phyloP scores from a whole-genome alignment of 2,113 vertebrate species.

The Pleuronectes platessa region DNA sequence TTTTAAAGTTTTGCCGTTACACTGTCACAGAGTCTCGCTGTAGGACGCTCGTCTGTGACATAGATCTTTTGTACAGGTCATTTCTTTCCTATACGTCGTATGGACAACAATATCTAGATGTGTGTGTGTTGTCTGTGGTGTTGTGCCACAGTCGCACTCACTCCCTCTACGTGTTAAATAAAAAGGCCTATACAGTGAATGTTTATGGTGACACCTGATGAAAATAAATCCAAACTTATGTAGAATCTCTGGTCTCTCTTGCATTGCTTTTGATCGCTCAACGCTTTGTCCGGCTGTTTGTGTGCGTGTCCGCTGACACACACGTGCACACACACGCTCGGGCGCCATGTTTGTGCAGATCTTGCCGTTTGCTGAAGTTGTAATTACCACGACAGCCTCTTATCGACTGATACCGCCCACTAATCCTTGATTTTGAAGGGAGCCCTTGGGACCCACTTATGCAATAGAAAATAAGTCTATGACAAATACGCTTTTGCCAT shows the following conservation, averaged over 20 bases:
- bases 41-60: constrained; percentile 47
- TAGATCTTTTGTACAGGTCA: constrained; percentile 56
- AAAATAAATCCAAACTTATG: constrained; percentile 75
- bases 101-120: constrained; percentile 52
- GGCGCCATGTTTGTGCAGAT: neutral
- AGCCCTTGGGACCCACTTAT: constrained; percentile 62
- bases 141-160: constrained; percentile 50
- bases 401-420: constrained; percentile 49
- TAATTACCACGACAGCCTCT: constrained; percentile 51
- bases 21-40: constrained; percentile 32
- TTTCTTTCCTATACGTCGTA: constrained; percentile 55
- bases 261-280: constrained; percentile 37
- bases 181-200: constrained; percentile 59
- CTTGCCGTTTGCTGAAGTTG: constrained; percentile 11
- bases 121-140: constrained; percentile 50
- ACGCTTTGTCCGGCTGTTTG: constrained; percentile 3
- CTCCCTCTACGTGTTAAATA: constrained; percentile 59
- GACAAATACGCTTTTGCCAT: constrained; percentile 33
- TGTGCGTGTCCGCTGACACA: neutral
- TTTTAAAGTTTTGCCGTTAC: constrained; percentile 42
- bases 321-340: neutral
- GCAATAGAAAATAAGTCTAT: constrained; percentile 59
- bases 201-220: constrained; percentile 67
- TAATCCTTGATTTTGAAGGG: constrained; percentile 64
- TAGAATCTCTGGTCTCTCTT: constrained; percentile 38